A percentile compares a stretch with the other conserved stretches of the same genome.
phyloP scores from a whole-genome alignment of 2,888 invertebrate species.

The Dioctria linearis region DNA sequence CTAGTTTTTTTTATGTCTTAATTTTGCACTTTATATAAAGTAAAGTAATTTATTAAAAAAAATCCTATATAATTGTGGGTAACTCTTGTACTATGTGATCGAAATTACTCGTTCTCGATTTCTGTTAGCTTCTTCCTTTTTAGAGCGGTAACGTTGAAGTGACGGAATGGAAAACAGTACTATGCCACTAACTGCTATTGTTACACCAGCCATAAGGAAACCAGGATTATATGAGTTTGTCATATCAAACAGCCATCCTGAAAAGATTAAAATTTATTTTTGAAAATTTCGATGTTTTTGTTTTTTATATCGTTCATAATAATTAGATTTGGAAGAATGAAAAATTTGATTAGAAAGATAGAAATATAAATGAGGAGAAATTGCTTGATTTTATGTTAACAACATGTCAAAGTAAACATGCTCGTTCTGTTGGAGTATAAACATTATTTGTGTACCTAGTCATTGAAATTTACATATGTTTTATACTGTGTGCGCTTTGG shows the following conservation, averaged over 20 bases:
- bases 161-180: conserved; percentile 89
- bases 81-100: conserved; percentile 50
- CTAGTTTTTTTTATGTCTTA: conserved; percentile 5
- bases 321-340: too few species aligned
- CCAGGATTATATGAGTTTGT: conserved; percentile 86
- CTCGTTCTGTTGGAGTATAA: too few species aligned
- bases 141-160: conserved; percentile 73
- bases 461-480: too few species aligned
- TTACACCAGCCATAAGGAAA: conserved; percentile 89
- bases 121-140: conserved; percentile 56
- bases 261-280: neutral
- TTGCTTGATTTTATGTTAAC: too few species aligned
- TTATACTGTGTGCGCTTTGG: too few species aligned
- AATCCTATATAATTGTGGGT: conserved; percentile 13
- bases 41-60: neutral
- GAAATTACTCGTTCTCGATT: conserved; percentile 44
- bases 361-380: too few species aligned
- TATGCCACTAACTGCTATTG: conserved; percentile 88
- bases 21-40: conserved; percentile 3
- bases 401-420: too few species aligned
- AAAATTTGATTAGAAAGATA: too few species aligned
- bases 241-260: conserved; percentile 88
- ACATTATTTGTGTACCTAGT: too few species aligned
- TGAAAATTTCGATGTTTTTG: too few species aligned
- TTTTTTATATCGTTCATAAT: too few species aligned